A percentile compares a stretch with the other conserved stretches of the same genome.
Conservation (phyloP, 2,888 invertebrate species). For the Melinaea menophilus region DNA sequence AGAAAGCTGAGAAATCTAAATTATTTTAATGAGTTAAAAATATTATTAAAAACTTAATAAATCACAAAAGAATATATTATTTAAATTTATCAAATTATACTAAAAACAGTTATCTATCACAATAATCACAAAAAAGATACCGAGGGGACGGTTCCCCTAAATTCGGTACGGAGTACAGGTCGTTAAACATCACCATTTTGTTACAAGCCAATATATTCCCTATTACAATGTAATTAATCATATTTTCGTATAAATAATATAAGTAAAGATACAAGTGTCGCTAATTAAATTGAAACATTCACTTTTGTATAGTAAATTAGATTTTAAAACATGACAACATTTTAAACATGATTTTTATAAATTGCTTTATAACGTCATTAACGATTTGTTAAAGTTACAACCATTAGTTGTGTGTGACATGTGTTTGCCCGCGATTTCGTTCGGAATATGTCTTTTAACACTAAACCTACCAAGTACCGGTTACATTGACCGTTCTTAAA, state of each 20-base stretch:
- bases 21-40: not conserved
- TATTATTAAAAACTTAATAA: slow-evolving; percentile 11
- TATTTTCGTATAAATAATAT: not conserved
- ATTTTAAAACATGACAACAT: slow-evolving; percentile 21
- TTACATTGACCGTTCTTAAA: too few species aligned
- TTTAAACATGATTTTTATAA: slow-evolving; percentile 13
- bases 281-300: slow-evolving; percentile 19
- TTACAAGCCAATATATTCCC: not conserved
- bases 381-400: not conserved
- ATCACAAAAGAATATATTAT: slow-evolving; percentile 5
- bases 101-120: slow-evolving; percentile 8
- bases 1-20: too few species aligned
- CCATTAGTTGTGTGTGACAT: too few species aligned
- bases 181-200: not conserved
- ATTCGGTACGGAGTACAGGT: not conserved
- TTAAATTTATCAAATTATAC: slow-evolving; percentile 8
- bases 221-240: not conserved
- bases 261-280: not conserved
- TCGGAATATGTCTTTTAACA: too few species aligned
- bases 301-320: slow-evolving; percentile 18
- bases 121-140: slow-evolving; percentile 1
- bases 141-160: slow-evolving; percentile 5
- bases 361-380: not conserved
- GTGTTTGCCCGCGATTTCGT: too few species aligned
- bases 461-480: too few species aligned